Evolutionary conservation across 2,113 vertebrate species (phyloP), one percentile per base, ranked within the genome.

Genomic region (Oryctolagus cuniculus): DNA sequence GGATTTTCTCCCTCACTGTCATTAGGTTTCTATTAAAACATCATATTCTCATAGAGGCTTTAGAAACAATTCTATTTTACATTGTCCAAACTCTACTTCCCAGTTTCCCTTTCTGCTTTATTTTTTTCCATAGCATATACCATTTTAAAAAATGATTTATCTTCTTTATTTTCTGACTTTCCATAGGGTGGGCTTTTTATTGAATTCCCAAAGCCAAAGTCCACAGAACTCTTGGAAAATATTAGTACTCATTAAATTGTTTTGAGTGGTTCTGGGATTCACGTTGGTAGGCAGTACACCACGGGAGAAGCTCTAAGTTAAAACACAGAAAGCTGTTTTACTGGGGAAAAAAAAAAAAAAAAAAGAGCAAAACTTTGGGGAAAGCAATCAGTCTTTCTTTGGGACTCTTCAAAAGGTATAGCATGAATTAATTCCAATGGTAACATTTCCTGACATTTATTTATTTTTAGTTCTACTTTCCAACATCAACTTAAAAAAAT

Each of bases 151-250:
- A 85, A 70, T 90, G 29, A 34, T 72, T 73, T 85, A 31, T 63
- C 82, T 88, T 82, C 88, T 15, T 51, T 19, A 36, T 72, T 67
- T 5, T 31, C 58, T 63, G 34, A 92, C 58, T 69, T 38, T 91
- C 22, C 0, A 0, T 63, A 15, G 2, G 16, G 17, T 80, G 4
- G 1, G 0, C 7, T 74, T 64, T 83, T 16, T 29, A 58, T 86
- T 79, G 16, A 61, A 38, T 17, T 27, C 27, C 31, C 21, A 75
- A 38, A 27, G 63, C 31, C 83, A 6, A 21, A 69, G 64, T 90
- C 70, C 29, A 69, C n/a, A 70, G 38, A 93, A 70, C 75, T 55
- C 51, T 86, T 77, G 25, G 80, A 91, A 89, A 91, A 44, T 82
- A 61, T 79, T 44, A 2, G 55, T 61, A 24, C 11, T 87, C 29